These are phyloP conservation scores for Diglossa cyanea DNA, from an alignment of 2,797 vertebrate species.

Conservation along the genomic window DNA sequence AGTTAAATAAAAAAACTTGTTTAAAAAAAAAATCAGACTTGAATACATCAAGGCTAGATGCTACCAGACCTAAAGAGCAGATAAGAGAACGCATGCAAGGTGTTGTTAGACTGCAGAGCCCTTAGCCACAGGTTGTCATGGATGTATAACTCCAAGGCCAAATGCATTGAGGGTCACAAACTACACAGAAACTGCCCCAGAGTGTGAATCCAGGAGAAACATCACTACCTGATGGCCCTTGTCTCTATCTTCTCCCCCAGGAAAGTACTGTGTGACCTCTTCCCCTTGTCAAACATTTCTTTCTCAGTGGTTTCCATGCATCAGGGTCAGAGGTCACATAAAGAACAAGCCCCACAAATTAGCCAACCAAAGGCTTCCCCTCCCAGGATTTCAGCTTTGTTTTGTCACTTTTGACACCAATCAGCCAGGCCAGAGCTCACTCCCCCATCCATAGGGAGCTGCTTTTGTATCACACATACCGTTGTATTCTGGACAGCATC, in stretches of 20 bases:
- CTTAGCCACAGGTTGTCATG: background rate
- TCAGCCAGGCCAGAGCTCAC: background rate
- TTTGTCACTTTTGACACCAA: background rate
- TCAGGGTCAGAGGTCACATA: background rate
- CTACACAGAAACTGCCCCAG: background rate
- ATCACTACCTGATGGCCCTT: background rate
- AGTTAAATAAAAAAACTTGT: accelerated
- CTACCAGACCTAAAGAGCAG: background rate
- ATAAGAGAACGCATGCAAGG: background rate
- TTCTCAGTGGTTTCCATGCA: background rate
- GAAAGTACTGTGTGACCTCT: background rate
- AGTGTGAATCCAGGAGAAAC: background rate
- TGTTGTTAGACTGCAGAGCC: background rate
- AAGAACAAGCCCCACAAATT: background rate
- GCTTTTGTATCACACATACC: background rate
- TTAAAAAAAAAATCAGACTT: background rate
- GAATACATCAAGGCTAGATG: background rate
- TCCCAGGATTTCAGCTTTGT: background rate
- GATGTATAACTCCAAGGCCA: background rate
- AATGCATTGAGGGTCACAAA: background rate
- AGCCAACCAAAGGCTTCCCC: background rate
- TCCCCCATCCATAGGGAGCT: accelerated
- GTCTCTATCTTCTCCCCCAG: background rate
- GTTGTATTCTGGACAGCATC: background rate
- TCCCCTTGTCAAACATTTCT: background rate